Conservation (phyloP, 2,113 vertebrate species). For the Sorex fumeus region DNA sequence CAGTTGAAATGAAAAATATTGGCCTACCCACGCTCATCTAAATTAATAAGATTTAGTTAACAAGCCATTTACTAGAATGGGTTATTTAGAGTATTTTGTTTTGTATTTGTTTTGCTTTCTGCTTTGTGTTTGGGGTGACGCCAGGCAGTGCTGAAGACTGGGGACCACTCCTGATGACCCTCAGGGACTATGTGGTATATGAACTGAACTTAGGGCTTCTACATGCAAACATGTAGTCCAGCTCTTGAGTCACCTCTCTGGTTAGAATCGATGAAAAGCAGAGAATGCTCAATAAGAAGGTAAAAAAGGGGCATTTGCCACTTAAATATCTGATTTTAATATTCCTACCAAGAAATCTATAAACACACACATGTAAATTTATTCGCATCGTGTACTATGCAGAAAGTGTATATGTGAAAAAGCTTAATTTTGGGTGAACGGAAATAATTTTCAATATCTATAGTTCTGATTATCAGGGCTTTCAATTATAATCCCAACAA, state of each 20-base stretch:
- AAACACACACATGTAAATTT: background rate
- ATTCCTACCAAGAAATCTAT: constrained; percentile 4
- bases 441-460: constrained; percentile 41
- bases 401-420: constrained; percentile 17
- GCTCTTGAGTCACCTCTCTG: no score
- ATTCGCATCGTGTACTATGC: background rate
- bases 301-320: background rate
- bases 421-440: background rate
- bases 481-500: constrained; percentile 39
- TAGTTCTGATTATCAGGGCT: constrained; percentile 6
- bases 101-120: no score
- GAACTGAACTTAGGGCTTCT: background rate
- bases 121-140: no score
- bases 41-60: constrained; percentile 3
- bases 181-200: no score
- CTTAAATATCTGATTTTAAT: constrained; percentile 22
- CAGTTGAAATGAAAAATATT: constrained; percentile 3
- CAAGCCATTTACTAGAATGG: background rate
- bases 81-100: no score
- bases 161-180: no score
- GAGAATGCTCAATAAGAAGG: background rate
- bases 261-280: background rate
- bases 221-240: no score
- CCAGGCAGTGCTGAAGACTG: no score
- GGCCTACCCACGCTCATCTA: background rate